These are phyloP conservation scores for Natator depressus DNA, from an alignment of 2,113 vertebrate genomes.

Conservation along the genomic window DNA sequence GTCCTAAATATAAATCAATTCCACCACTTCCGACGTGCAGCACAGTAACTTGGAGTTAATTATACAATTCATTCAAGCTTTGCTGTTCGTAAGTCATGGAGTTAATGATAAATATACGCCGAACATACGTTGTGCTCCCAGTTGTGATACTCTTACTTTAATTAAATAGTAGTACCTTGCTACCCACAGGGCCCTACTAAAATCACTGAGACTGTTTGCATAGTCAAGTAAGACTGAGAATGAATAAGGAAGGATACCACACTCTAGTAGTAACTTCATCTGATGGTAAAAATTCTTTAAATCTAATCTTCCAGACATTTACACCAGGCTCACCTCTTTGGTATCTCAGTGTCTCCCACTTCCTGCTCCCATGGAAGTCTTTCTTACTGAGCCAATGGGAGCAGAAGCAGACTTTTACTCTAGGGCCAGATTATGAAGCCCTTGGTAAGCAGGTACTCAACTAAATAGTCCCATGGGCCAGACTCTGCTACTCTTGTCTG, in stretches of 20 bases:
- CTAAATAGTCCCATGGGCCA: not conserved
- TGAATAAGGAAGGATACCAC: not conserved
- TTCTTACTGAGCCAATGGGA: not conserved
- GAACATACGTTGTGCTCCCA: not conserved
- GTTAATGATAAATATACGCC: not conserved
- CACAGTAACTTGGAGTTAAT: not conserved
- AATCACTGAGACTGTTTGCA: not conserved
- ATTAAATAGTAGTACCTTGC: not conserved
- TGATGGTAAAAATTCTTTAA: not conserved
- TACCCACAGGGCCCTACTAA: not conserved
- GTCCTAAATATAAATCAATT: not conserved
- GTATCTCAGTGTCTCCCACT: not conserved
- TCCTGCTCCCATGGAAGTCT: not conserved
- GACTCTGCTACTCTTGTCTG: not conserved
- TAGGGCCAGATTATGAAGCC: not conserved
- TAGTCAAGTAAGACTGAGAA: not conserved
- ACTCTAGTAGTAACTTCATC: not conserved
- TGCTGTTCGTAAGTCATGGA: not conserved
- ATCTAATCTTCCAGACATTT: not conserved
- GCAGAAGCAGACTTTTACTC: not conserved
- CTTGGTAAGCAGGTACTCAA: not conserved
- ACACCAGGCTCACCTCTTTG: rapidly evolving
- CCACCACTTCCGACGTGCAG: not conserved
- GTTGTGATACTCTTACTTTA: not conserved
- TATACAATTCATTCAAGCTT: not conserved